These are phyloP conservation scores for Dasysyrphus tricinctus DNA, from an alignment of 2,888 invertebrate genomes.

Conservation along the genomic window DNA sequence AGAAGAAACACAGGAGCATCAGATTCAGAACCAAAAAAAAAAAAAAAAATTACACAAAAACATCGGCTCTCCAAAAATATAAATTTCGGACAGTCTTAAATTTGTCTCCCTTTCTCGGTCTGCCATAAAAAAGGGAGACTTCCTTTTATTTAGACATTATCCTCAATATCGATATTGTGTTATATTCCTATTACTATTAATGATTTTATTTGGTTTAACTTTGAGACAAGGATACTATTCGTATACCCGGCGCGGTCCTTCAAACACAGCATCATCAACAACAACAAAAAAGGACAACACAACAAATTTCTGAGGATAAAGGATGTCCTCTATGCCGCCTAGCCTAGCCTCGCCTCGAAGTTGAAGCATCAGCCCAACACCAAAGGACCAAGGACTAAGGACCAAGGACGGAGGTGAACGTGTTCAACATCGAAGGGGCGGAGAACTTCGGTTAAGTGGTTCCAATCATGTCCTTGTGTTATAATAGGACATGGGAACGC, in stretches of 20 bases:
- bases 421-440: slow-evolving; percentile 74
- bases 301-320: slow-evolving; percentile 52
- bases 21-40: not conserved
- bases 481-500: slow-evolving; percentile 75
- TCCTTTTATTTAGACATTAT: slow-evolving; percentile 73
- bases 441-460: slow-evolving; percentile 72
- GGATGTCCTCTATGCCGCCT: slow-evolving; percentile 16
- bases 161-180: slow-evolving; percentile 70
- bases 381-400: slow-evolving; percentile 21
- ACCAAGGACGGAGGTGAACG: slow-evolving; percentile 45
- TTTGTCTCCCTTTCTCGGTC: slow-evolving; percentile 5
- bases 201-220: slow-evolving; percentile 75
- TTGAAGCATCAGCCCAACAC: slow-evolving; percentile 20
- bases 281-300: slow-evolving; percentile 40
- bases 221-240: slow-evolving; percentile 47
- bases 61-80: slow-evolving; percentile 25
- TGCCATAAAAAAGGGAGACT: slow-evolving; percentile 32
- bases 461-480: slow-evolving; percentile 75
- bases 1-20: slow-evolving; percentile 26
- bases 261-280: slow-evolving; percentile 11
- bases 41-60: not conserved
- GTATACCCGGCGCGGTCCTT: slow-evolving; percentile 26
- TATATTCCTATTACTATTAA: slow-evolving; percentile 72
- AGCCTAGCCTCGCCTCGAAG: slow-evolving; percentile 1
- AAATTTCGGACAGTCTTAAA: slow-evolving; percentile 39